Base-by-base conservation (phyloP, 1,140 invertebrate species). In the Papilio dardanus region DNA sequence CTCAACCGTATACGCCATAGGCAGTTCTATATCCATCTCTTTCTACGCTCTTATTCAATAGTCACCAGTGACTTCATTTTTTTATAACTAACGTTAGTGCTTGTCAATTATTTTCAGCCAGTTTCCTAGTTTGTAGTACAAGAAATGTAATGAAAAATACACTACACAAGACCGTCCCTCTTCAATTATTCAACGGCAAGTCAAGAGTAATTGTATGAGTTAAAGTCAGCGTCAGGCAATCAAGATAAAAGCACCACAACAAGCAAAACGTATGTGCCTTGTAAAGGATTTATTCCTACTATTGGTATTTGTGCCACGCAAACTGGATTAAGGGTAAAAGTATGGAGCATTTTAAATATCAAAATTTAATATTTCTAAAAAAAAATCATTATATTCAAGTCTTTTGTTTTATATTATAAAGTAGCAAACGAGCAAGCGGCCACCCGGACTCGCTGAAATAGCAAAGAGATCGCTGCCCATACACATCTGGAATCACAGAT, bases 161-260 rank as follows among this genome's bases (percentile, higher is more conserved):
- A 46, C 42, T 12, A 28, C 19, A 24, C 30, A 28, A 2, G 2
- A 12, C 24, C 12, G 24, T 28, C 12, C 30, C 58, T 35, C 30
- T 67, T 67, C 33, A 67, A 67, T 67, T 67, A 67, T 67, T 67
- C 65, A 67, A n/a, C n/a, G 30, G 65, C n/a, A 67, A 67, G 65
- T 67, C 65, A 7, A n/a, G 65, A 67, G 65, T 67, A 67, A 67
- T 67, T 67, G 65, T n/a, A 6, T 21, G 65, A 67, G 65, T 67
- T 35, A 31, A 67, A 67, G 65, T 21, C 65, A 35, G 16, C 31
- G 65, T 67, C 65, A 35, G 65, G 30, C 65, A 67, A 67, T 67
- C 65, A 67, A 33, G 65, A 67, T 67, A 67, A 67, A 67, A 67
- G 65, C 65, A 16, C 65, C 31, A 35, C 65, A 66, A 67, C 65